phyloP scores from a whole-genome alignment of 2,888 invertebrate genomes.

The Rhyacophila evoluta region DNA sequence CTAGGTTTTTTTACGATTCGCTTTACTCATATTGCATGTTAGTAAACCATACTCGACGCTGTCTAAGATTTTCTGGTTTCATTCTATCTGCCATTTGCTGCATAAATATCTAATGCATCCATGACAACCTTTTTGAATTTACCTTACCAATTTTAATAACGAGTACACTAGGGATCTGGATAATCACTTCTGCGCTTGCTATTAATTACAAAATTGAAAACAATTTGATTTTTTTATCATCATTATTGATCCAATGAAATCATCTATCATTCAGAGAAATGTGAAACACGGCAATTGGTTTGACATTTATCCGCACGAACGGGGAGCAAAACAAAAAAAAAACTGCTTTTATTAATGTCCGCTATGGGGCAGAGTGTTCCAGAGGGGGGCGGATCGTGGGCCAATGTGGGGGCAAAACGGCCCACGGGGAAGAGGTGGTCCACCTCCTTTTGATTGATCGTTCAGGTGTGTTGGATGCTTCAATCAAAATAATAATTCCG shows the following conservation, averaged over 20 bases:
- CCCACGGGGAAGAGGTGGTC: background rate
- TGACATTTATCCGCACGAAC: constrained; percentile 22
- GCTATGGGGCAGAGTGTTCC: background rate
- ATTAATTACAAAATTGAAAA: constrained; percentile 3
- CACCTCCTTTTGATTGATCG: constrained; percentile 36
- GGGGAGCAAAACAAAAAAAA: constrained; percentile 3
- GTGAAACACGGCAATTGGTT: constrained; percentile 1
- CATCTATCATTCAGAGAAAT: constrained; percentile 22
- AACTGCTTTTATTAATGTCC: constrained; percentile 6
- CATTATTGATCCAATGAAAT: background rate
- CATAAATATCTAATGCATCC: too few relatives aligned
- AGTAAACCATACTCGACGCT: too few relatives aligned
- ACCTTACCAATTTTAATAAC: background rate
- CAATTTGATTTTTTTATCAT: background rate
- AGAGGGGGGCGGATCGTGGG: too few relatives aligned
- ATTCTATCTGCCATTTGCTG: too few relatives aligned
- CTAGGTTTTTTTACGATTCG: too few relatives aligned
- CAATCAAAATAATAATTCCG: constrained; percentile 41
- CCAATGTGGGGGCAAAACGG: background rate
- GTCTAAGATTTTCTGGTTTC: too few relatives aligned
- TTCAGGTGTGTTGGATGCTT: constrained; percentile 33
- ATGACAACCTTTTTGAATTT: too few relatives aligned
- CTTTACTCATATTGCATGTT: too few relatives aligned
- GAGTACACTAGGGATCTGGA: background rate
- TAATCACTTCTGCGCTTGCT: background rate